Percentiles rank a stretch among this genome's conserved stretches.
phyloP scores from a whole-genome alignment of 2,797 vertebrate species.

The Amblyopsis hoosieri region DNA sequence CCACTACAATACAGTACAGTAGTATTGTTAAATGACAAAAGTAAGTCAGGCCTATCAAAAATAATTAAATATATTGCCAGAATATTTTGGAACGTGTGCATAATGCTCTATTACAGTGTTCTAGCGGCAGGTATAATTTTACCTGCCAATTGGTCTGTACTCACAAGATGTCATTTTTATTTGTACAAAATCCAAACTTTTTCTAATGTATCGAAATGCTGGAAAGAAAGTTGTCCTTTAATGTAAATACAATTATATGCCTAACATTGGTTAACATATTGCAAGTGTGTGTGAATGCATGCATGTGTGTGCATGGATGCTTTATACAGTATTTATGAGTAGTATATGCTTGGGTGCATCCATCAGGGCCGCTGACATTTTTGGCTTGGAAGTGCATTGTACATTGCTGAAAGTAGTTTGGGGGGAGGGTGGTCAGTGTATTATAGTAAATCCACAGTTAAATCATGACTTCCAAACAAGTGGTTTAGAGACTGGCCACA shows the following conservation, averaged over 20 bases:
- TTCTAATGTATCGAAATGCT: slow-evolving; percentile 32
- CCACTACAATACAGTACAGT: not conserved
- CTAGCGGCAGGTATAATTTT: not conserved
- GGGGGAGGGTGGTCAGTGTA: not conserved
- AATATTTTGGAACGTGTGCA: not conserved
- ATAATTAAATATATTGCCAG: not conserved
- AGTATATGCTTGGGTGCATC: slow-evolving; percentile 29
- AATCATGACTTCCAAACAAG: too few species aligned
- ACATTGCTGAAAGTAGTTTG: slow-evolving; percentile 15
- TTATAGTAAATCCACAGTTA: not conserved
- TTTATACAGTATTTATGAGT: slow-evolving; percentile 50
- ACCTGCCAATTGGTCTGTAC: too few species aligned
- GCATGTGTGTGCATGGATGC: slow-evolving; percentile 41
- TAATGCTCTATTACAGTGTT: not conserved
- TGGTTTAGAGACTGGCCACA: too few species aligned
- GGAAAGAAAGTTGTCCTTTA: slow-evolving; percentile 48
- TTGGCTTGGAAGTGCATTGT: slow-evolving; percentile 27
- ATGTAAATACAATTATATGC: slow-evolving; percentile 63
- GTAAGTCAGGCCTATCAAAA: not conserved
- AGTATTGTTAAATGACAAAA: not conserved
- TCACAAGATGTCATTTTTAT: not conserved
- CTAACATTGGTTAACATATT: slow-evolving; percentile 29
- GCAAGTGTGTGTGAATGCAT: slow-evolving; percentile 8
- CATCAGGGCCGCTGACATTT: slow-evolving; percentile 18
- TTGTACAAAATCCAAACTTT: not conserved